These are phyloP conservation scores for Axinella damicornis DNA, from an alignment of 37 sponge, comb jelly and placozoan species.

Conservation along the genomic window DNA sequence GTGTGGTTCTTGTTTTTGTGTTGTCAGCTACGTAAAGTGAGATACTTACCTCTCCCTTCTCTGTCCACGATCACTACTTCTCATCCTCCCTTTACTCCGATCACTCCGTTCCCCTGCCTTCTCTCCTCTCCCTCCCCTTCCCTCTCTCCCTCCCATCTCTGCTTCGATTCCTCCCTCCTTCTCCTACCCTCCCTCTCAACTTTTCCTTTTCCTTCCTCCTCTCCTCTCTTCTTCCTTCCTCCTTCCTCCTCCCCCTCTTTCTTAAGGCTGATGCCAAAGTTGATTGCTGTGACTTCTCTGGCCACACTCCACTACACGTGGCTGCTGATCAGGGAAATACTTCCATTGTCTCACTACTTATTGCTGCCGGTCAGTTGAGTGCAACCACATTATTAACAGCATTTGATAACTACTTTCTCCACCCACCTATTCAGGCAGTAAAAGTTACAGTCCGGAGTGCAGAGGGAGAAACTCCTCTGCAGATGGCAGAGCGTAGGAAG, in stretches of 20 bases:
- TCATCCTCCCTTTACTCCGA: no score
- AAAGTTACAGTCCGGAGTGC: conserved; percentile 38
- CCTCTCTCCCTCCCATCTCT: conserved; percentile 1
- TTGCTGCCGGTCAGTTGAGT: conserved; percentile 53
- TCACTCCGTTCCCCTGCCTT: no score
- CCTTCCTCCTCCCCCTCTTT: neutral
- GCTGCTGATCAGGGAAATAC: conserved; percentile 60
- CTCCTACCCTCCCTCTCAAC: neutral
- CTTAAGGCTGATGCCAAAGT: conserved; percentile 55
- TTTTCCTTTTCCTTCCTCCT: neutral
- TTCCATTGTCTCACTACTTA: conserved; percentile 46
- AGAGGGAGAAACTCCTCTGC: conserved; percentile 76
- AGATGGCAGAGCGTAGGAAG: conserved; percentile 54
- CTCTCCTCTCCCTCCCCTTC: neutral
- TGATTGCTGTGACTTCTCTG: conserved; percentile 71
- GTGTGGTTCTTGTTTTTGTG: no score
- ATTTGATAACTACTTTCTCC: neutral
- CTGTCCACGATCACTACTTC: no score
- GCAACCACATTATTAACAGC: no score
- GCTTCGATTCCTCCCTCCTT: no score
- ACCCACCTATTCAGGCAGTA: conserved; percentile 48
- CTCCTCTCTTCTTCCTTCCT: neutral
- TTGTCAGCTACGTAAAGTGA: no score
- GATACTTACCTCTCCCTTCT: no score
- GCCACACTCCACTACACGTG: conserved; percentile 75